Evolutionary conservation across 2,888 invertebrate species (phyloP).

Genomic region (Eueremaeus valkanovi): DNA sequence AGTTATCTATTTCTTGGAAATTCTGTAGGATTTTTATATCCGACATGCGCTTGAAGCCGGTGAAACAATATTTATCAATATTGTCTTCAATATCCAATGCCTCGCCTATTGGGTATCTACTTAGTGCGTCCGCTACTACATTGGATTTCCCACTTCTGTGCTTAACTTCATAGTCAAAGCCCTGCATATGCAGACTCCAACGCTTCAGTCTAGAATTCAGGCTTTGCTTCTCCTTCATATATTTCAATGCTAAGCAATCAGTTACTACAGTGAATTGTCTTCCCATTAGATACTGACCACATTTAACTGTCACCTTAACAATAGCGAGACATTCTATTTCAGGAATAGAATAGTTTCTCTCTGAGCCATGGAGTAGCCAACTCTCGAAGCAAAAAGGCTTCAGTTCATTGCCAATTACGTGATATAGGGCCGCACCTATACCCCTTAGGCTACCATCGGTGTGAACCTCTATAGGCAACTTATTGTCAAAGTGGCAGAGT

Average conservation of each 20-base stretch:
- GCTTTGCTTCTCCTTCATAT: constrained; percentile 25
- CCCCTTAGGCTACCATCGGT: constrained; percentile 23
- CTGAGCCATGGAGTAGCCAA: neutral
- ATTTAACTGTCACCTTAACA: neutral
- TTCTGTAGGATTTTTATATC: too few relatives aligned
- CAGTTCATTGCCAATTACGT: neutral
- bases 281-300: neutral
- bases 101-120: constrained; percentile 12
- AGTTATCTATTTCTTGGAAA: too few relatives aligned
- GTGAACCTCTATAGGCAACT: neutral
- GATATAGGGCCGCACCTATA: neutral
- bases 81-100: constrained; percentile 5
- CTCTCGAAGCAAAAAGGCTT: neutral
- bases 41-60: too few relatives aligned
- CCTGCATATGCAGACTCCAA: constrained; percentile 19
- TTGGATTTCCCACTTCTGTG: constrained; percentile 10
- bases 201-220: neutral
- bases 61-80: neutral
- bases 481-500: constrained; percentile 24
- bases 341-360: constrained; percentile 10
- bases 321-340: constrained; percentile 33
- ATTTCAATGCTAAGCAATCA: constrained; percentile 29
- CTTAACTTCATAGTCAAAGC: constrained; percentile 1
- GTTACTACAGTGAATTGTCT: constrained; percentile 26
- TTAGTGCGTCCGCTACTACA: constrained; percentile 26